phyloP scores from a whole-genome alignment of 2,113 vertebrate species.

The Coturnix japonica region DNA sequence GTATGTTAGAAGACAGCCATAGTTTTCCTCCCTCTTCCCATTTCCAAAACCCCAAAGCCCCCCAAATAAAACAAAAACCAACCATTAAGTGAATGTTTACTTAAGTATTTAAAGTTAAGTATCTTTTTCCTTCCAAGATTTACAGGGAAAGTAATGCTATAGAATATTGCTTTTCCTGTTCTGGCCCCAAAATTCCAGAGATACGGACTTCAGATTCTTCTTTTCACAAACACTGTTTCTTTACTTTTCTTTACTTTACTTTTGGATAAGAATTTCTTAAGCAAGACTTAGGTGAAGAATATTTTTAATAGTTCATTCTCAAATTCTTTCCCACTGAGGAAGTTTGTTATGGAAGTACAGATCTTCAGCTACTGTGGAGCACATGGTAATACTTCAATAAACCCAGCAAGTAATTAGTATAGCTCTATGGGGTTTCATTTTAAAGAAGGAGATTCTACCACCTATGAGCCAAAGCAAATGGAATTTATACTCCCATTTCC shows the following conservation, averaged over 20 bases:
- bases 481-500: neutral
- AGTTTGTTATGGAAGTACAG: slow-evolving; percentile 4
- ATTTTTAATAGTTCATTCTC: neutral
- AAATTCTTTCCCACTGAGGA: slow-evolving; percentile 6
- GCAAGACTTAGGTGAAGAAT: neutral
- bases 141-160: neutral
- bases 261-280: neutral
- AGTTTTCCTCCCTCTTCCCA: neutral
- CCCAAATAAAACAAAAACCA: neutral
- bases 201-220: neutral
- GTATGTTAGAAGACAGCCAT: neutral
- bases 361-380: neutral
- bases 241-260: neutral
- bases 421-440: neutral
- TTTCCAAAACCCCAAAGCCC: neutral
- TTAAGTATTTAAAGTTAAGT: neutral
- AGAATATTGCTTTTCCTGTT: neutral
- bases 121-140: neutral
- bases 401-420: neutral
- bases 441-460: neutral
- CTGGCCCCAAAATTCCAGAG: neutral
- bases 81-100: neutral
- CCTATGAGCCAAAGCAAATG: neutral
- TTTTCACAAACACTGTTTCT: neutral
- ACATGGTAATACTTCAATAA: neutral